Base-by-base conservation (phyloP, 2,888 invertebrate genomes). In the Busseola fusca region DNA sequence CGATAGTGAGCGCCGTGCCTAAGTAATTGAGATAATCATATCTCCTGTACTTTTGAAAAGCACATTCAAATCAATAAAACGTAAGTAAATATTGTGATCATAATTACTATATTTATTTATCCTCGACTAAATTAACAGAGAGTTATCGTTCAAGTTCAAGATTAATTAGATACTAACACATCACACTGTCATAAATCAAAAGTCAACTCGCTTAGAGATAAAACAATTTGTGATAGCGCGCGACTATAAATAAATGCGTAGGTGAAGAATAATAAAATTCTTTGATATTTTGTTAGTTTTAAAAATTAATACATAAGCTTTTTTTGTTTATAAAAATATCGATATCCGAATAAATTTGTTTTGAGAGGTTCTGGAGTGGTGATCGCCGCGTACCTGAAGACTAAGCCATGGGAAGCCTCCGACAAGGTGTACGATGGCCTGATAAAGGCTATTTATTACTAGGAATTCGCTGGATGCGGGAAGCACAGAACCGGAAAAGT, bases 141-240 rank as follows among this genome's bases (percentile, higher is more conserved):
- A 45, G n/a, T 69, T 74, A 74, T 74, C 64, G 48, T 69, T 76
- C 78, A 85, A 83, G 82, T 85, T 85, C 78, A 81, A 81, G 78
- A 81, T 71, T 85, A 76, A 83, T 73, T 74, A 74, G 25, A n/a
- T 67, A 62, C 65, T 62, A 63, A 69, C 74, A 67, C 37, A 63
- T 68, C 34, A 56, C 62, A 67, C 9, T 64, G 69, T 65, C 62
- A 72, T 78, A 83, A 83, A 76, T 85, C 78, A 78, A 57, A 63
- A 66, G 63, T 65, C 72, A 65, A 68, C 50, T 72, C 34, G 34
- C 3, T 25, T 27, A 40, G 60, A 71, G 68, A 72, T 70, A 69
- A 82, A 54, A 71, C 45, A 60, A 65, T 62, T 70, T 69, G 6
- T 48, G 70, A 74, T 82, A 80, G 45, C 40, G 25, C 18, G 57